Evolutionary conservation across 2,797 vertebrate species (phyloP), one percentile per base, ranked within the genome.

Genomic region (Macropodus opercularis): DNA sequence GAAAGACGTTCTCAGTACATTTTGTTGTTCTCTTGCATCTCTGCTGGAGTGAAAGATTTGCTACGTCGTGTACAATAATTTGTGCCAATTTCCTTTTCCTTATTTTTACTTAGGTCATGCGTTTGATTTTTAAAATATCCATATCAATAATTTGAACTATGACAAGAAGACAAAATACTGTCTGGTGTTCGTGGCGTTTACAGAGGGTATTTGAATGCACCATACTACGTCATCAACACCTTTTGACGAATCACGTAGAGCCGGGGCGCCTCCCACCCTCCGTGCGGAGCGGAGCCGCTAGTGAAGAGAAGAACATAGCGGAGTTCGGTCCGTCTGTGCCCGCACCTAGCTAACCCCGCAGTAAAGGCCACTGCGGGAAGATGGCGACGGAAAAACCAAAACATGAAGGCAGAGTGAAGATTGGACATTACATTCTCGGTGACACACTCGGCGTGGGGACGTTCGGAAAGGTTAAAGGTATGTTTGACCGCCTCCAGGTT

Each of bases 361-460:
- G 75, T 93, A 91, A n/a, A 94, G 91, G 92, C 79, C 88, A 91
- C 86, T 90, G 92, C 91, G 87, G 93, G 84, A 98, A 96, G 93
- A 98, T 98, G 97, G 95, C 96, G 95, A 92, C 96, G 84, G 95
- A 98, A 79, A 98, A 98, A 93, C 91, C 91, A 77, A 96, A 96
- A 75, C 93, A 95, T 89, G 95, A 96, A 91, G 96, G 97, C 77
- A 94, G 96, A 87, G 95, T 98, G 80, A 98, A 98, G 92, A 98
- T 98, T 1, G 97, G 97, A 63, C 96, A 98, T 73, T 98, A 98
- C 65, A 96, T 98, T 67, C 80, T 98, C 22, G 97, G 96, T 15
- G 96, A 98, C 72, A 98, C 96, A 11, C 93, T 98, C 4, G 97
- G 97, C 31, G 96, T 98, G 55, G 97, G 97, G 51, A 98, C 97